Percentiles rank a stretch among this genome's conserved stretches.
These are phyloP conservation scores for Andrena fulva DNA, from an alignment of 2,888 invertebrate genomes.

Conservation along the genomic window DNA sequence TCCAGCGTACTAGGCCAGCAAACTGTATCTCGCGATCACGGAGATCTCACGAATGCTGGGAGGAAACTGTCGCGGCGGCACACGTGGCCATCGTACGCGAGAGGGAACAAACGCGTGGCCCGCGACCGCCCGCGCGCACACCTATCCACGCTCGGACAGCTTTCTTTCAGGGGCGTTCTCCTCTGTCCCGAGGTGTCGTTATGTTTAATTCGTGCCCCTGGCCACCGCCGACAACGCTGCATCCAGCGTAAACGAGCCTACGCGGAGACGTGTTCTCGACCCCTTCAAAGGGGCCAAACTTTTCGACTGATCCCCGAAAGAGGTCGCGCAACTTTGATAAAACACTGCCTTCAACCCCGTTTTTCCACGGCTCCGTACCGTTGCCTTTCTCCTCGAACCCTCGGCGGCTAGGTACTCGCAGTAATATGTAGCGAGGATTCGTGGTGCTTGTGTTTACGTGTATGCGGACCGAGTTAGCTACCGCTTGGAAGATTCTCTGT, in stretches of 20 bases:
- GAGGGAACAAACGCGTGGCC: neutral
- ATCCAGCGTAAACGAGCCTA: too few species aligned
- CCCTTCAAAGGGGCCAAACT: too few species aligned
- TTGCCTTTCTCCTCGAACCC: too few species aligned
- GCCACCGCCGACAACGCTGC: neutral
- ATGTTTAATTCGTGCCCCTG: constrained; percentile 23
- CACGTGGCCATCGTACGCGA: constrained; percentile 21
- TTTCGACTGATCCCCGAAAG: too few species aligned
- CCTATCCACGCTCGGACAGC: neutral
- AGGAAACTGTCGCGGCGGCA: constrained; percentile 14
- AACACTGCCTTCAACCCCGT: too few species aligned
- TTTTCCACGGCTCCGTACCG: too few species aligned
- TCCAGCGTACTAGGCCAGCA: constrained; percentile 57
- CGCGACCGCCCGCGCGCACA: neutral
- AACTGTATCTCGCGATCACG: constrained; percentile 51
- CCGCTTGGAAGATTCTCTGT: too few species aligned
- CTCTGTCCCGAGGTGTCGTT: constrained; percentile 1
- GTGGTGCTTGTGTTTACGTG: too few species aligned
- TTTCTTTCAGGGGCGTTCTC: constrained; percentile 14
- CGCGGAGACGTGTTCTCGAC: neutral
- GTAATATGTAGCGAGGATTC: too few species aligned
- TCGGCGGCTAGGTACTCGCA: too few species aligned
- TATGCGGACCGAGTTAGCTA: too few species aligned
- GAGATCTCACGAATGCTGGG: constrained; percentile 53
- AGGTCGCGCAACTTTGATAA: too few species aligned